Evolutionary conservation across 2,888 invertebrate species (phyloP), one percentile per base, ranked within the genome.

Genomic region (Chalcosyrphus nemorum): DNA sequence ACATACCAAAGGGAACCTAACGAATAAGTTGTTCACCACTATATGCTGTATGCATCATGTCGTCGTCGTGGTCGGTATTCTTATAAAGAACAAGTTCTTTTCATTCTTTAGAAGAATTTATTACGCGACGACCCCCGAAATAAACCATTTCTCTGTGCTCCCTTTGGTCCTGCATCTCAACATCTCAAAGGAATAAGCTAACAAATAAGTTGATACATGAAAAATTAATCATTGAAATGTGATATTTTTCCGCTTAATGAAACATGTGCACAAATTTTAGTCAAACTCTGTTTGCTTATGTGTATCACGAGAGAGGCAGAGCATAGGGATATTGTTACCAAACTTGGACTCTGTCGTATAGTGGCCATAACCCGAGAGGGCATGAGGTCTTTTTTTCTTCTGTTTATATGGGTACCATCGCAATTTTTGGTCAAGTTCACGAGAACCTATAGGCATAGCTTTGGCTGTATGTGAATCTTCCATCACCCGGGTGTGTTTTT

Each of bases 201-300:
- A 71, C 63, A 75, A 84, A 80, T 80, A 86, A 86, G 85, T 86
- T 80, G 82, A 86, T 87, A 86, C 86, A 86, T 80, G 85, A 86
- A 86, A 87, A 87, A 87, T 87, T 86, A 86, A 86, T 87, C 87
- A 87, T 86, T 87, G 87, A 87, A 87, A 87, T 87, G 86, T 87
- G 87, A 87, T 87, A 87, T 87, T 87, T 87, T 87, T 87, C 87
- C 87, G 86, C 87, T 87, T 87, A 87, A 86, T 87, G 86, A 87
- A 87, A 86, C 87, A 86, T 87, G 86, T 86, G 86, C 86, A 86
- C 86, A 87, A 86, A 71, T 85, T 87, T 86, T 84, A 75, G 81
- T 84, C 74, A 81, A 84, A 71, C 81, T 85, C 72, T 43, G 59
- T 50, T 17, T 59, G 65, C 52, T 43, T 70, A 52, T 72, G 61